phyloP scores from a whole-genome alignment of 2,797 vertebrate species.

The Oreochromis mossambicus region DNA sequence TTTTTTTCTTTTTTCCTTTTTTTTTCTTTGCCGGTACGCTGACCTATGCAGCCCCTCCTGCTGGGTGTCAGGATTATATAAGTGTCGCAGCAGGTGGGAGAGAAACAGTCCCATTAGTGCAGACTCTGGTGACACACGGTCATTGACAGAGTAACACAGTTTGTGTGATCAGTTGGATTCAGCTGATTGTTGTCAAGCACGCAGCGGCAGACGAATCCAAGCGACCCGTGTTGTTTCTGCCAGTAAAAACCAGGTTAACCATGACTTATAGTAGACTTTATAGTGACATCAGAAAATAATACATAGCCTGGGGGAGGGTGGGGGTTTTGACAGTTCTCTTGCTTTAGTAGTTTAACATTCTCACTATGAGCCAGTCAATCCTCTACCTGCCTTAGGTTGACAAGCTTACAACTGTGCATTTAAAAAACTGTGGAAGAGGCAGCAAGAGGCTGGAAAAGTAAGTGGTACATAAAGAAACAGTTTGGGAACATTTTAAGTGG shows the following conservation, averaged over 20 bases:
- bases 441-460: background rate
- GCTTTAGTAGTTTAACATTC: background rate
- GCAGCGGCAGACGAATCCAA: background rate
- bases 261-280: background rate
- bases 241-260: background rate
- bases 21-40: background rate
- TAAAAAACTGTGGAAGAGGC: background rate
- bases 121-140: background rate
- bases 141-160: background rate
- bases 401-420: background rate
- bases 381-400: background rate
- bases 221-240: background rate
- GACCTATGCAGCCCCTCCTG: background rate
- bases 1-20: background rate
- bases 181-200: background rate
- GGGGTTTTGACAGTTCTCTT: background rate
- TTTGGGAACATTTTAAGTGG: background rate
- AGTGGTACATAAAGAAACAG: background rate
- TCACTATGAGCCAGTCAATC: background rate
- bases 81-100: conserved; percentile 1
- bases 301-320: background rate
- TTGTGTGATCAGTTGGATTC: background rate
- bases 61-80: background rate
- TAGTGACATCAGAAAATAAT: conserved; percentile 11
- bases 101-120: background rate